Evolutionary conservation across 2,797 vertebrate genomes (phyloP), one percentile per base, ranked within the genome.

Genomic region (Schizothorax lantsangensis): DNA sequence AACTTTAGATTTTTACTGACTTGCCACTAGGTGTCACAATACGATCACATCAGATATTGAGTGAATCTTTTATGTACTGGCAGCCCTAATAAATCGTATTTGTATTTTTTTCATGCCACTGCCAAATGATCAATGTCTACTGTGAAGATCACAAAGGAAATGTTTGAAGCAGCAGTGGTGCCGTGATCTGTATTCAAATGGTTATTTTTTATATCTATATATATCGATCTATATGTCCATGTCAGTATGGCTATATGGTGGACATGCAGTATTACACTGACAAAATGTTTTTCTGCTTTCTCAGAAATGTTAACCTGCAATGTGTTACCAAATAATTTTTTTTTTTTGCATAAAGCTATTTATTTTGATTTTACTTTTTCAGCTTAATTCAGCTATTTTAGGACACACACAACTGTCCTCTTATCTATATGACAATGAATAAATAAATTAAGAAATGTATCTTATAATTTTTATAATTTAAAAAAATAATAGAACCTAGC

Each of bases 21-120:
- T 26, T 1, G 33, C 77, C 77, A 62, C 36, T 79, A 59, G 77
- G 2, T 79, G 77, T 62, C 77, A 62, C 77, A 79, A 79, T 62
- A 43, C 23, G 36, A 62, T 38, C 54, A 62, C 9, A 26, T 59
- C 0, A 15, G 38, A 10, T 57, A 38, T 1, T n/a, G 11, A n/a
- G 75, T 2, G 3, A 7, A 8, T 0, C 15, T 38, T 79, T 79
- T 79, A 59, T 15, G 49, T 5, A 17, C 14, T 33, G 62, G 14
- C 26, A 52, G 9, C 10, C 17, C 17, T 75, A 21, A 52, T 75
- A 21, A 33, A 52, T 75, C 47, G 52, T 23, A 38, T 23, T 71
- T 47, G 6, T 30, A 49, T 10, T 30, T 52, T 17, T 47, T 52
- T 33, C 9, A 75, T 33, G 5, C 30, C 2, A 33, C 26, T 75